Conservation (phyloP, 30 jellyfish, hydroid and myxozoan species). For the Hydra vulgaris region DNA sequence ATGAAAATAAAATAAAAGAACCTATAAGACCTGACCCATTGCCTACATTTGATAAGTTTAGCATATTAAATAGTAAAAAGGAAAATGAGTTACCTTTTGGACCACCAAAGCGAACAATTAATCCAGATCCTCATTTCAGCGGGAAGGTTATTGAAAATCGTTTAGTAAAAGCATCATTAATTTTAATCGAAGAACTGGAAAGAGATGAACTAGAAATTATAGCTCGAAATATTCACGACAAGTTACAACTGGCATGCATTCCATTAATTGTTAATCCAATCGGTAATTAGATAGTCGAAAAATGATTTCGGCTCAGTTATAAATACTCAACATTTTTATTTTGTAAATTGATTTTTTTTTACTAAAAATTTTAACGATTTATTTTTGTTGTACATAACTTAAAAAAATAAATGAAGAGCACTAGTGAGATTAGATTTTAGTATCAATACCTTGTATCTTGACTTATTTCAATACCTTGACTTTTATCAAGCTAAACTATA, state of each 20-base stretch:
- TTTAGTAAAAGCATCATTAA: conserved; percentile 50
- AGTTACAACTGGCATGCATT: conserved; percentile 78
- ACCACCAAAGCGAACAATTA: conserved; percentile 39
- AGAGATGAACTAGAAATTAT: conserved; percentile 85
- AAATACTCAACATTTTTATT: too few relatives aligned
- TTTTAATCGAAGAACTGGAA: conserved; percentile 62
- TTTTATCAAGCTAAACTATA: too few relatives aligned
- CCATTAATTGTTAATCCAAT: conserved; percentile 87
- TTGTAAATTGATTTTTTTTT: too few relatives aligned
- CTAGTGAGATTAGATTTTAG: too few relatives aligned
- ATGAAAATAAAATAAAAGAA: neutral
- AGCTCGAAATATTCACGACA: conserved; percentile 86
- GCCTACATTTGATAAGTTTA: neutral
- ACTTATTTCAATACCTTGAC: too few relatives aligned
- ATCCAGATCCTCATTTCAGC: conserved; percentile 26
- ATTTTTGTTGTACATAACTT: too few relatives aligned
- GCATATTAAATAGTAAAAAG: neutral
- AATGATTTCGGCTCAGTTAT: too few relatives aligned
- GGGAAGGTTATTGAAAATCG: conserved; percentile 70
- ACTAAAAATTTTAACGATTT: too few relatives aligned
- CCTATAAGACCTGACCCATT: conserved; percentile 9
- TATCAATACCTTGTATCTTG: too few relatives aligned
- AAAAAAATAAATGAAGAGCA: too few relatives aligned
- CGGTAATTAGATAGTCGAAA: too few relatives aligned
- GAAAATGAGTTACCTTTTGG: conserved; percentile 32